These are phyloP conservation scores for Agrotis clavis DNA, from an alignment of 2,888 invertebrate species.

Conservation along the genomic window DNA sequence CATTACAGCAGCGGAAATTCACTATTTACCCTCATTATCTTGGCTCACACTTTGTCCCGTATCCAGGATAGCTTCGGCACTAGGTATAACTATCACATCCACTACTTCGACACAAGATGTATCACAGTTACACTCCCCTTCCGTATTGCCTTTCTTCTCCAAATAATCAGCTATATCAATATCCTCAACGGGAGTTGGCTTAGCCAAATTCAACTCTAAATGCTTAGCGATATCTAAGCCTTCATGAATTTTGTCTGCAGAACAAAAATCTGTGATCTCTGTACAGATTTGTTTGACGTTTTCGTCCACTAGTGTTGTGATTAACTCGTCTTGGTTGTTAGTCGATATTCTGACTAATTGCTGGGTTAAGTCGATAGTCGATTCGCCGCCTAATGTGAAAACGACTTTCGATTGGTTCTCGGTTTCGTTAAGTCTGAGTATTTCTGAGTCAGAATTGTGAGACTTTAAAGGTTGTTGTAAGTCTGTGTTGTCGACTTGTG, in stretches of 20 bases:
- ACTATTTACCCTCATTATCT: conserved; percentile 43
- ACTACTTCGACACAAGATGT: conserved; percentile 79
- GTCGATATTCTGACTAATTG: conserved; percentile 83
- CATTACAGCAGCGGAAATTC: too few species aligned
- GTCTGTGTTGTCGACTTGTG: conserved; percentile 66
- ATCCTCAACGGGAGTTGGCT: conserved; percentile 33
- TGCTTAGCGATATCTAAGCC: conserved; percentile 77
- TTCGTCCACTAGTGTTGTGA: conserved; percentile 73
- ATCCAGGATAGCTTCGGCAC: conserved; percentile 85
- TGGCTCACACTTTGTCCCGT: conserved; percentile 72
- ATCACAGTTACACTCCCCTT: conserved; percentile 70
- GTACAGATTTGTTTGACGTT: conserved; percentile 83
- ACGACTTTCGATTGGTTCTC: conserved; percentile 74
- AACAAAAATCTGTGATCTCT: conserved; percentile 82
- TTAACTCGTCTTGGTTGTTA: conserved; percentile 80
- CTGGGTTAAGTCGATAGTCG: conserved; percentile 66
- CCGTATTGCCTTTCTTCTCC: conserved; percentile 67
- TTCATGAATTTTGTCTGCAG: conserved; percentile 69
- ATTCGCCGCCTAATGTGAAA: conserved; percentile 83
- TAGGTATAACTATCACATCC: conserved; percentile 86
- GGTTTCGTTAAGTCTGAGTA: conserved; percentile 71
- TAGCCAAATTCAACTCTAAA: conserved; percentile 60
- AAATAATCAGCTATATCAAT: conserved; percentile 67
- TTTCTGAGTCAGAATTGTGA: conserved; percentile 86
- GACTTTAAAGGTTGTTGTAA: conserved; percentile 69